Evolutionary conservation across 1,140 invertebrate species (phyloP), one percentile per base, ranked within the genome.

Genomic region (Anastatus disparis): DNA sequence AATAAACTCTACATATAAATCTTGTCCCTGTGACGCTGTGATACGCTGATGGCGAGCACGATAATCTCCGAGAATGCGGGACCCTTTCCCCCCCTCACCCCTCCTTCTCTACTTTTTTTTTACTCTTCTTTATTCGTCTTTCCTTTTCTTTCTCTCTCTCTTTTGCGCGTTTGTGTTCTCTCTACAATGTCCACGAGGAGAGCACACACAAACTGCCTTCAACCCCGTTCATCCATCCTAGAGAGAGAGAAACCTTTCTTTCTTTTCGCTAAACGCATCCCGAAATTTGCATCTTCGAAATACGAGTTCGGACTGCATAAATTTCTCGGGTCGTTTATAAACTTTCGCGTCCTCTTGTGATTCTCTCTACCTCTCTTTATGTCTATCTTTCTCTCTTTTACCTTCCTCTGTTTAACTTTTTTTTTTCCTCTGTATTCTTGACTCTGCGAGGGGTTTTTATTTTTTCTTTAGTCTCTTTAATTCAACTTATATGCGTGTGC

Each of bases 1-100:
- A 86, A 86, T 86, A 86, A 85, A 86, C 84, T 86, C 84, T 84
- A 85, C 84, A 84, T 86, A 86, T 86, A 86, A 86, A 86, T 86
- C 84, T 86, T 85, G 81, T 82, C 82, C 80, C 79, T n/a, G 82
- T 85, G 83, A 85, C 84, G 84, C 83, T 78, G 82, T 85, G 84
- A 86, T 86, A 86, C 84, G 82, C 82, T 86, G 84, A 86, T 86
- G 84, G 84, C 82, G 81, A 85, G 83, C 82, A 85, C 84, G 84
- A 85, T 86, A 86, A 86, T 86, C 84, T 86, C 81, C 81, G 82
- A 84, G 84, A 85, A 85, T 86, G 84, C 84, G 83, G 83, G 81
- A 80, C 80, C 79, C 78, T 76, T 75, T 77, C 56, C 73, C 66
- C 61, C 71, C 58, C 59, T 58, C 59, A 44, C 69, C 67, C 40